A percentile compares a stretch with the other conserved stretches of the same genome.
Evolutionary conservation across 2,797 vertebrate genomes (phyloP).

Genomic region (Antrozous pallidus): DNA sequence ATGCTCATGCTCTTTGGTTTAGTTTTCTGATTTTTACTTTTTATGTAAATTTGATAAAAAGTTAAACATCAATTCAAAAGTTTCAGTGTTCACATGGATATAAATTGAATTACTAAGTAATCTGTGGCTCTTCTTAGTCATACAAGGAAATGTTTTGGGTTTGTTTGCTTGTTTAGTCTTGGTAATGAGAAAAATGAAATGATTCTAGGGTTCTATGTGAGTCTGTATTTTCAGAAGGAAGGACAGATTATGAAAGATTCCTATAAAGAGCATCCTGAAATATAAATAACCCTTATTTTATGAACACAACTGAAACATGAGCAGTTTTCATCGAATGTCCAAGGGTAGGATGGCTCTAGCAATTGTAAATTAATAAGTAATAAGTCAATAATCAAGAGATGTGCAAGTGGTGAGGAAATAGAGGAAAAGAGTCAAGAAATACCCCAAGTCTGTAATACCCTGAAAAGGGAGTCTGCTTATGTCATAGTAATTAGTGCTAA

Average conservation of each 20-base stretch:
- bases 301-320: background rate
- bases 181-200: background rate
- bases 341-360: background rate
- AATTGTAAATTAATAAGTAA: background rate
- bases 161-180: background rate
- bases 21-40: background rate
- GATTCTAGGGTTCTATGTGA: background rate
- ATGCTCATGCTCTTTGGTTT: background rate
- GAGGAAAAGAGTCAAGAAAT: background rate
- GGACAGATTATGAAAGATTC: background rate
- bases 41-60: background rate
- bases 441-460: background rate
- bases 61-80: background rate
- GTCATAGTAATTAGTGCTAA: background rate
- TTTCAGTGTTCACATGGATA: background rate
- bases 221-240: background rate
- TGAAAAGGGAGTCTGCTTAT: background rate
- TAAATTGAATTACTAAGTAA: background rate
- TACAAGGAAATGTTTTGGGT: background rate
- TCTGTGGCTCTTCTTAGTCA: background rate
- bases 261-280: background rate
- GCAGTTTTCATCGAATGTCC: background rate
- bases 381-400: background rate
- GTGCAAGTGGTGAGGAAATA: background rate
- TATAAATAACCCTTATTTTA: background rate